phyloP scores from a whole-genome alignment of 2,113 vertebrate genomes.

The Phaethon lepturus region DNA sequence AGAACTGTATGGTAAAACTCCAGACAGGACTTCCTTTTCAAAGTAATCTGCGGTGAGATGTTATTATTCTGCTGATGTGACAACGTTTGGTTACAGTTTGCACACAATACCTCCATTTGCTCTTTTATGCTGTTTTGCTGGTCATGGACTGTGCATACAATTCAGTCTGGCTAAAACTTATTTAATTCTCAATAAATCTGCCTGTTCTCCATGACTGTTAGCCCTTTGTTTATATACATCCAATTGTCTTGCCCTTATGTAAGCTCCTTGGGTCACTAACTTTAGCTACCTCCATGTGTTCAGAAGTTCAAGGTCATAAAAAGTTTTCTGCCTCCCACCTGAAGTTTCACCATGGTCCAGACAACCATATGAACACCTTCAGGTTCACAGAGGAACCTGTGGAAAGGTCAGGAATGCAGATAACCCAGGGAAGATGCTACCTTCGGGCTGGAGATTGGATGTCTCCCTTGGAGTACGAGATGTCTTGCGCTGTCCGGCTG shows the following conservation, averaged over 20 bases:
- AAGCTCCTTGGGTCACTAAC: neutral
- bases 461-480: neutral
- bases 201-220: neutral
- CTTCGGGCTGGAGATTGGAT: neutral
- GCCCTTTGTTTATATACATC: neutral
- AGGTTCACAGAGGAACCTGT: neutral
- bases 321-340: neutral
- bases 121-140: neutral
- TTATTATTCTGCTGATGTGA: neutral
- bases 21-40: neutral
- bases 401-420: neutral
- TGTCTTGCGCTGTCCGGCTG: neutral
- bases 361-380: rapidly evolving
- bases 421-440: neutral
- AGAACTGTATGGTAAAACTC: neutral
- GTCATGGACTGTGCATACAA: neutral
- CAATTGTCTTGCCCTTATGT: neutral
- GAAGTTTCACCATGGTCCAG: neutral
- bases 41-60: neutral
- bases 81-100: neutral
- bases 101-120: neutral
- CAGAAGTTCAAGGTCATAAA: neutral
- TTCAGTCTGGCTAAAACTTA: neutral
- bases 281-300: neutral
- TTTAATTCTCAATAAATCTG: neutral